A percentile compares a stretch with the other conserved stretches of the same genome.
These are phyloP conservation scores for Leucopsar rothschildi DNA, from an alignment of 2,113 vertebrate species.

Conservation along the genomic window DNA sequence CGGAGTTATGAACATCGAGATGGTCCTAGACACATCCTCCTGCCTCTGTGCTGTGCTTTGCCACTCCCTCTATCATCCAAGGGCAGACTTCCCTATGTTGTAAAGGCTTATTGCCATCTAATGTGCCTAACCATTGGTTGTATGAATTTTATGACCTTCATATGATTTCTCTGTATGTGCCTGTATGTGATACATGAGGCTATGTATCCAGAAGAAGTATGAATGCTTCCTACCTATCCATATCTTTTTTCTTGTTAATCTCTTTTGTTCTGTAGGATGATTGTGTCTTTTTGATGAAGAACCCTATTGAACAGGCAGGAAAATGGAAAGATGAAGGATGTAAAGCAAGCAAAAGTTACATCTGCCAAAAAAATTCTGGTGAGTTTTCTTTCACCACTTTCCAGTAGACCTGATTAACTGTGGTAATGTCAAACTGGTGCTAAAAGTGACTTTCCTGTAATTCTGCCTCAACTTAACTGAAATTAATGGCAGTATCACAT, in stretches of 20 bases:
- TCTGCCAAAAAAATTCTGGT: conserved; percentile 85
- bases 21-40: background rate
- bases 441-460: background rate
- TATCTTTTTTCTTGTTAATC: background rate
- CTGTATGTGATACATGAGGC: background rate
- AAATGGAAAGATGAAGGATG: conserved; percentile 83
- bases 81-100: too few relatives aligned
- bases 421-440: background rate
- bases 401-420: background rate
- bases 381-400: background rate
- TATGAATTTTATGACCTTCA: background rate
- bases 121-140: background rate
- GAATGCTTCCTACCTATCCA: background rate
- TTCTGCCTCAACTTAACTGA: background rate
- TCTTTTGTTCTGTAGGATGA: conserved; percentile 58
- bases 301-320: conserved; percentile 54
- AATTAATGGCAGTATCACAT: background rate
- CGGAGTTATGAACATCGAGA: background rate
- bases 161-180: background rate
- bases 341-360: conserved; percentile 69
- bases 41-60: background rate
- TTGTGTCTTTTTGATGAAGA: conserved; percentile 76
- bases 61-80: background rate
- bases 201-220: background rate
- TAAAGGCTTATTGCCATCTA: background rate